Evolutionary conservation across 2,797 vertebrate genomes (phyloP), one percentile per base, ranked within the genome.

Genomic region (Gymnopithys bicolor): DNA sequence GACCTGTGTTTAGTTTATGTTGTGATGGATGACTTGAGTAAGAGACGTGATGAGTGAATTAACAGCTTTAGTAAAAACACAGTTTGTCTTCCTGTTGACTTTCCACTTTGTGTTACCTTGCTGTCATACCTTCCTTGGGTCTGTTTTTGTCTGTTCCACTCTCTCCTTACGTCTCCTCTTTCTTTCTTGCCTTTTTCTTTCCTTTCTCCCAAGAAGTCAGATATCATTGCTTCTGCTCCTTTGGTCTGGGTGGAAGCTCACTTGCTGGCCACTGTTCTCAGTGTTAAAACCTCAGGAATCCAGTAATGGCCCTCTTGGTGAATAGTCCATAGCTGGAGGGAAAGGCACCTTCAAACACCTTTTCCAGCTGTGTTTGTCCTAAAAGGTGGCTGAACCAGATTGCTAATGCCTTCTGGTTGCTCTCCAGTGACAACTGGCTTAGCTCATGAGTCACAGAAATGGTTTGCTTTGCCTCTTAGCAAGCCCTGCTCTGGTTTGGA

Each of bases 1-100:
- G 66, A 90, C 85, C 63, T 90, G 78, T 58, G 7, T 87, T 93
- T 94, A 82, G 88, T 85, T 97, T 87, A 64, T 49, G 28, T 66
- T 90, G 59, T 96, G 96, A 97, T 76, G 90, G 93, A 97, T 97
- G 90, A 94, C 84, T 91, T 83, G 89, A 93, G 86, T 62, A 91
- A 91, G 43, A 88, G 76, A 91, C 3, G 9, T 56, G 68, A 90
- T 56, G 81, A 91, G 75, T 84, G 83, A 95, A 95, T 95, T 93
- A 96, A 80, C 60, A 82, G 93, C 80, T 94, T 89, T 69, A 91
- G 73, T 15, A 53, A 87, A 94, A 95, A 90, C 87, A 93, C 62
- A 64, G 64, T 86, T 80, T 88, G 74, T 77, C 92, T 87, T 88
- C 75, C 80, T 67, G 5, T 63, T 58, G 43, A 45, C 59, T 62